Evolutionary conservation across 2,797 vertebrate species (phyloP).

Genomic region (Enteromius unitaeniatus): DNA sequence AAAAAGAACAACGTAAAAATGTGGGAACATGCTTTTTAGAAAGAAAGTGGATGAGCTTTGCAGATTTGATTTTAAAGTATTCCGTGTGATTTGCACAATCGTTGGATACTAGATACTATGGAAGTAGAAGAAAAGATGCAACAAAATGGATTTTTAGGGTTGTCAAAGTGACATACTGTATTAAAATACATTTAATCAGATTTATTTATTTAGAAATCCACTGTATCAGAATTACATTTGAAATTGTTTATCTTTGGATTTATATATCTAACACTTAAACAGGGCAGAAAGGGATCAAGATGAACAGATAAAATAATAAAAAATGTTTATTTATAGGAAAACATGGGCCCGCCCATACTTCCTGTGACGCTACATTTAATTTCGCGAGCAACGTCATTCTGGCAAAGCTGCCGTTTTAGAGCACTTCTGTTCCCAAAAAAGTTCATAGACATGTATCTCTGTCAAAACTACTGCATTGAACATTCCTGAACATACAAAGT

Average conservation of each 20-base stretch:
- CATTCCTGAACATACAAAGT: no score
- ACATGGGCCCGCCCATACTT: no score
- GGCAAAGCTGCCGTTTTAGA: no score
- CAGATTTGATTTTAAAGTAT: conserved; percentile 2
- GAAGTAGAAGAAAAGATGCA: neutral
- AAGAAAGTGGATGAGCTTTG: neutral
- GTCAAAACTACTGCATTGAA: no score
- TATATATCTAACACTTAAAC: neutral
- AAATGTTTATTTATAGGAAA: neutral
- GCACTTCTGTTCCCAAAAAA: no score
- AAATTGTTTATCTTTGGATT: neutral
- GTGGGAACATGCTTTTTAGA: neutral
- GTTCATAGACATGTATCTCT: no score
- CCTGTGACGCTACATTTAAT: no score
- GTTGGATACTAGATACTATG: neutral
- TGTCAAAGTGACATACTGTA: neutral
- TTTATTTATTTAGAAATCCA: neutral
- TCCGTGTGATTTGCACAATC: neutral
- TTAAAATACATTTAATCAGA: neutral
- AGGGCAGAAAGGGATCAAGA: neutral
- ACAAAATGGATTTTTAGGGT: neutral
- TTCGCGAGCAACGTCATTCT: no score
- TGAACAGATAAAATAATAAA: neutral
- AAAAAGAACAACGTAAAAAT: neutral
- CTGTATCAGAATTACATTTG: neutral